Evolutionary conservation across 2,888 invertebrate species (phyloP).

Genomic region (Eumacrocentrus americanus): DNA sequence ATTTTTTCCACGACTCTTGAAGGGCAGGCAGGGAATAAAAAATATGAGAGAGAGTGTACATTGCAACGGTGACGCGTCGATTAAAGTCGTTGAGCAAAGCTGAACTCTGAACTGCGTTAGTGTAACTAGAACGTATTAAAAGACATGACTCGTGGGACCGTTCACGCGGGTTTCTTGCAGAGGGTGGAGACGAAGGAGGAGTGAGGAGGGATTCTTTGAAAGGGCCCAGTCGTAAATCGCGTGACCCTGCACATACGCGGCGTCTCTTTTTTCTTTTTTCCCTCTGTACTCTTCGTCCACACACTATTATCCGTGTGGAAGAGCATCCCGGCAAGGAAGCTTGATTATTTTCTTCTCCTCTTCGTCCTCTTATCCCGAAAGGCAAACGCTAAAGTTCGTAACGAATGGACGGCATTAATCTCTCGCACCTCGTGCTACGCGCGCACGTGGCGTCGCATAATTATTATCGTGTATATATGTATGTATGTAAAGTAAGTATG

Average conservation of each 20-base stretch:
- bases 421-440: slow-evolving; percentile 29
- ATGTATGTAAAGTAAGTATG: neutral
- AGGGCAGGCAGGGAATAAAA: neutral
- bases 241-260: slow-evolving; percentile 38
- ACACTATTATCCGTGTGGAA: slow-evolving; percentile 14
- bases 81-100: slow-evolving; percentile 27
- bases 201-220: slow-evolving; percentile 32
- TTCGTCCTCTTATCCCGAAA: slow-evolving; percentile 7
- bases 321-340: no score
- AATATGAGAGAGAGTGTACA: neutral
- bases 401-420: slow-evolving; percentile 35
- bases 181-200: slow-evolving; percentile 17
- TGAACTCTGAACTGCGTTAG: slow-evolving; percentile 32
- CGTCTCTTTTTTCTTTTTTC: slow-evolving; percentile 22
- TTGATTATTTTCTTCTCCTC: slow-evolving; percentile 24
- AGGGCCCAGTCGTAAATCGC: slow-evolving; percentile 39
- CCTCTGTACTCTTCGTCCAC: slow-evolving; percentile 7
- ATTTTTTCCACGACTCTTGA: neutral
- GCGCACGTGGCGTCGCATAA: slow-evolving; percentile 30
- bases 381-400: slow-evolving; percentile 31
- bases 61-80: slow-evolving; percentile 30
- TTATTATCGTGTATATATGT: slow-evolving; percentile 21
- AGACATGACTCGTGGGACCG: slow-evolving; percentile 21
- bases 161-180: slow-evolving; percentile 12
- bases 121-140: slow-evolving; percentile 31